Base-by-base conservation (phyloP, 2,797 vertebrate species). In the Moxostoma hubbsi region DNA sequence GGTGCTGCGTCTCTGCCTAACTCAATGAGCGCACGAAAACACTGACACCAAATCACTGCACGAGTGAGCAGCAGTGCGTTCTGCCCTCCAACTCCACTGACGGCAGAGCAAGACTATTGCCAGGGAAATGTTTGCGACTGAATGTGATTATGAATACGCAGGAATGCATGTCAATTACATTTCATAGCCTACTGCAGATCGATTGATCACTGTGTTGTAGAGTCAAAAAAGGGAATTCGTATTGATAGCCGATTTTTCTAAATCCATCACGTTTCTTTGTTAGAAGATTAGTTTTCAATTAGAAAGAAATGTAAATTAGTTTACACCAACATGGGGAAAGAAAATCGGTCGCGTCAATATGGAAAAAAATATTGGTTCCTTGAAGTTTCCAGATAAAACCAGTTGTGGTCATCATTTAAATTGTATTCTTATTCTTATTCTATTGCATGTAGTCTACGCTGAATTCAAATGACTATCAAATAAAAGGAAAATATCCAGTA, bases 81-180 rank as follows among this genome's bases (percentile, higher is more conserved):
- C 76, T 78, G 68, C 73, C 74, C 77, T 79, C 62, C 57, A 70
- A 74, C 80, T 73, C 77, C 1, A 61, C 67, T 58, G 63, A 79
- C 59, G 68, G 75, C 67, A 58, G 24, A 45, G 53, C 6, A 63
- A 45, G 18, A 13, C 18, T 62, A 12, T 4, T 2, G 6, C 10
- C 6, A 12, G 11, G 5, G 6, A n/a, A 36, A 36, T 36, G n/a
- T 9, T 45, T 64, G 13, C n/a, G 13, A 7, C 61, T 43, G 10
- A 46, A 46, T 64, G 43, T 45, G 46, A 46, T 64, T 64, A 64
- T 15, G 36, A 57, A 55, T n/a, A 47, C 45, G 43, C 43, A 46
- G 8, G 7, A 64, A n/a, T 64, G 36, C 9, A 15, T 64, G 62
- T 1, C 75, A 68, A 59, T 67, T 68, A 58, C 36, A 67, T 68